Evolutionary conservation across 2,888 invertebrate genomes (phyloP).

Genomic region (Augiades crinisus): DNA sequence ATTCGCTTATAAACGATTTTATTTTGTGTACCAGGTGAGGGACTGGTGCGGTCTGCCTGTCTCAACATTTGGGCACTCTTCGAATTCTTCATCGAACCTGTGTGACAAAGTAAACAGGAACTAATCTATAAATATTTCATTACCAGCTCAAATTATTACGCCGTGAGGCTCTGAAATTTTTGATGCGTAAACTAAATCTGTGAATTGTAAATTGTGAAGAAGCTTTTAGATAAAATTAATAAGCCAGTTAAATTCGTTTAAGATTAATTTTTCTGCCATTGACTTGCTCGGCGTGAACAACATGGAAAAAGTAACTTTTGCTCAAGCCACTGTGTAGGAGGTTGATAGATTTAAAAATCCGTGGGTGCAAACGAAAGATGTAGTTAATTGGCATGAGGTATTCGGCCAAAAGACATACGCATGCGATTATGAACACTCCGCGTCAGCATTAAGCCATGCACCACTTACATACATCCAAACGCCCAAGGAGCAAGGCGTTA

Average conservation of each 20-base stretch:
- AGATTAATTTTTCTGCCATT: conserved; percentile 33
- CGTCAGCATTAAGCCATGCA: conserved; percentile 69
- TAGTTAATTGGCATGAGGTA: conserved; percentile 36
- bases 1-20: conserved; percentile 60
- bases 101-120: conserved; percentile 75
- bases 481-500: conserved; percentile 53
- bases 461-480: conserved; percentile 64
- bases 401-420: conserved; percentile 57
- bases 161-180: neutral
- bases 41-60: conserved; percentile 83
- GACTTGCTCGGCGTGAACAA: conserved; percentile 41
- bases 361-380: conserved; percentile 49
- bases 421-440: conserved; percentile 66
- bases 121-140: conserved; percentile 58
- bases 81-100: conserved; percentile 85
- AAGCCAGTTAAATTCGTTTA: conserved; percentile 10
- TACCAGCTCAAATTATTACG: conserved; percentile 35
- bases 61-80: conserved; percentile 85
- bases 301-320: conserved; percentile 9
- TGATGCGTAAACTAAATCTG: neutral
- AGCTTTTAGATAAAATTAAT: conserved; percentile 33
- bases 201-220: neutral
- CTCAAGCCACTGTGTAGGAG: conserved; percentile 22
- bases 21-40: conserved; percentile 79
- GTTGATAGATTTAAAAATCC: conserved; percentile 25